Conservation (phyloP, 2,797 vertebrate genomes). For the Peromyscus melanophrys region DNA sequence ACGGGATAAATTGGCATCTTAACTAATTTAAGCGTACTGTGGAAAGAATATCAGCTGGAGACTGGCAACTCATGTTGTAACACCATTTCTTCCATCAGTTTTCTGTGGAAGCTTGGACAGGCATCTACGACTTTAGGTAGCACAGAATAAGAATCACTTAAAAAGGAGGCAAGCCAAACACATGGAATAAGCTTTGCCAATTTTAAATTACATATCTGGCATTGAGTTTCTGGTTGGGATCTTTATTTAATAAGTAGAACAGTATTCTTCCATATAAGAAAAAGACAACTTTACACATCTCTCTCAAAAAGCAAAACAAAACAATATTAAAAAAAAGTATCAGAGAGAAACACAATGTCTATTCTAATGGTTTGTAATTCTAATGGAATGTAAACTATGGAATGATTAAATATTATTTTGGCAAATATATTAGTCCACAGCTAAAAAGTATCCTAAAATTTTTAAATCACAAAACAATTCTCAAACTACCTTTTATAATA, state of each 20-base stretch:
- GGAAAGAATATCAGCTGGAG: conserved; percentile 55
- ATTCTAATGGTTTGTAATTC: conserved; percentile 2
- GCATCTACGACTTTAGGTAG: conserved; percentile 11
- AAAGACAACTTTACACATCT: not conserved
- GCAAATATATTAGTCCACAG: not conserved
- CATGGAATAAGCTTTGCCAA: conserved; percentile 29
- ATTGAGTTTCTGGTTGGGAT: conserved; percentile 30
- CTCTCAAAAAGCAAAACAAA: not conserved
- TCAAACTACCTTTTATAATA: not conserved
- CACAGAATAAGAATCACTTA: conserved; percentile 41
- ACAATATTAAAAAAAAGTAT: not conserved
- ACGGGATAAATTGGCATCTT: conserved; percentile 45
- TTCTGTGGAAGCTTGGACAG: conserved; percentile 6
- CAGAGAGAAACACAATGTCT: not conserved
- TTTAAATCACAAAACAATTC: conserved; percentile 13
- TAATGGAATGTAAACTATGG: not conserved
- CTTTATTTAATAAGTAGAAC: conserved; percentile 51
- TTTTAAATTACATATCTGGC: conserved; percentile 60
- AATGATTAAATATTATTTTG: not conserved
- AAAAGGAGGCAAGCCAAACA: conserved; percentile 30
- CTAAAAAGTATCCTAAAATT: not conserved
- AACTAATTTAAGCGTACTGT: conserved; percentile 11
- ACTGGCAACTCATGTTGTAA: conserved; percentile 34
- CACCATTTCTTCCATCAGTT: conserved; percentile 52
- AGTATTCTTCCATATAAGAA: conserved; percentile 56